phyloP scores from a whole-genome alignment of 2,797 vertebrate genomes.

The Pterois miles region DNA sequence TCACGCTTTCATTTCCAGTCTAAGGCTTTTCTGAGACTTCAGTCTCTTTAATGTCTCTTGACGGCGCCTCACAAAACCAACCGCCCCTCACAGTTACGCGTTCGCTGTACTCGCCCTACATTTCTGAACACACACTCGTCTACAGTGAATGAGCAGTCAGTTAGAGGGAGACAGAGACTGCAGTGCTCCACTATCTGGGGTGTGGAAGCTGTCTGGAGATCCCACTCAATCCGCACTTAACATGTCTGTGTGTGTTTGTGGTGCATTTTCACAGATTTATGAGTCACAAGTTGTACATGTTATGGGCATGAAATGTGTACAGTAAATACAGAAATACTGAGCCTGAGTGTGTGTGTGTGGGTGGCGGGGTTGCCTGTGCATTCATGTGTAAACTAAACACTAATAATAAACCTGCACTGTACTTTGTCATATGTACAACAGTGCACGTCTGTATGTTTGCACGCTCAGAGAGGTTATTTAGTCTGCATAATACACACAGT shows the following conservation, averaged over 20 bases:
- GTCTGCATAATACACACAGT: slow-evolving; percentile 10
- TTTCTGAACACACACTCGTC: slow-evolving; percentile 50
- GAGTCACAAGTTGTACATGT: slow-evolving; percentile 29
- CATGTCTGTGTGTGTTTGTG: neutral
- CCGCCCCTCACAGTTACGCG: slow-evolving; percentile 48
- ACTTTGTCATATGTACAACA: slow-evolving; percentile 25
- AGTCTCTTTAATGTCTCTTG: slow-evolving; percentile 35
- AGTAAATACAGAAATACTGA: slow-evolving; percentile 16
- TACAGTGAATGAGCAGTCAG: slow-evolving; percentile 53
- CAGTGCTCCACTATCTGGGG: slow-evolving; percentile 57
- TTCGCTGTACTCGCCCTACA: slow-evolving; percentile 62
- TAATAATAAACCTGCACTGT: slow-evolving; percentile 13
- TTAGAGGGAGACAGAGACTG: slow-evolving; percentile 56
- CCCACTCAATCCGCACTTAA: slow-evolving; percentile 37
- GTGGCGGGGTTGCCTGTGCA: neutral
- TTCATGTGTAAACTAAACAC: neutral
- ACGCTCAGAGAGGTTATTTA: slow-evolving; percentile 12
- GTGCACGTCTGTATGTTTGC: slow-evolving; percentile 30
- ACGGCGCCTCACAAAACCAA: slow-evolving; percentile 48
- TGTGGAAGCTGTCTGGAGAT: slow-evolving; percentile 58
- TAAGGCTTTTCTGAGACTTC: slow-evolving; percentile 13
- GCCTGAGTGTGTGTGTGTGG: slow-evolving; percentile 2
- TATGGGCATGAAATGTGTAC: slow-evolving; percentile 8
- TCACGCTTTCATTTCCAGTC: slow-evolving; percentile 6
- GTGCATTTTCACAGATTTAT: slow-evolving; percentile 3